Evolutionary conservation across 2,797 vertebrate species (phyloP).

Genomic region (Fistularia tabacaria): DNA sequence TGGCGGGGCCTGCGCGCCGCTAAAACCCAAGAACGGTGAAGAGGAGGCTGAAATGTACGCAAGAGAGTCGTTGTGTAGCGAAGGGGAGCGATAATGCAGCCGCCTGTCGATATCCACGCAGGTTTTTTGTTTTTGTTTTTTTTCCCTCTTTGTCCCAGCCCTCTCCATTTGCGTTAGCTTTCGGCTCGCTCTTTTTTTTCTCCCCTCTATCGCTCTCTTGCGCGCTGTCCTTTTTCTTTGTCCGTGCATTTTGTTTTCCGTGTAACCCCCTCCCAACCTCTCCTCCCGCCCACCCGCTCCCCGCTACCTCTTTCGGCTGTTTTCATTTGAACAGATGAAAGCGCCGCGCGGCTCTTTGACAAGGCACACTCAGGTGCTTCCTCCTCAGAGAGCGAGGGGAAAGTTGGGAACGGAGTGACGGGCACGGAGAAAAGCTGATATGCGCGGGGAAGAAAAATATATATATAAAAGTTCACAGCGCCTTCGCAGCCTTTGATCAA

Average conservation of each 20-base stretch:
- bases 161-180: neutral
- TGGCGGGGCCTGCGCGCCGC: no score
- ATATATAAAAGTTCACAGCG: slow-evolving; percentile 26
- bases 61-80: neutral
- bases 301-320: no score
- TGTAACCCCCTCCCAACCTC: no score
- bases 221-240: neutral
- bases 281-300: no score
- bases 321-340: no score
- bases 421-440: slow-evolving; percentile 31
- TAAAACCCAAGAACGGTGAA: neutral
- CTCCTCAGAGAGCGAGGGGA: slow-evolving; percentile 33
- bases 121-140: neutral
- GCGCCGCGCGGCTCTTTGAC: no score
- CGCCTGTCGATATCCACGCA: neutral
- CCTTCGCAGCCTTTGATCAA: slow-evolving; percentile 61
- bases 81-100: neutral
- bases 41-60: neutral
- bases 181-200: no score
- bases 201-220: neutral
- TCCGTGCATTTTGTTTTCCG: no score
- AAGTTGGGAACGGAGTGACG: slow-evolving; percentile 25
- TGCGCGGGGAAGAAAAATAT: slow-evolving; percentile 52
- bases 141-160: slow-evolving; percentile 10
- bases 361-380: slow-evolving; percentile 15